phyloP scores from a whole-genome alignment of 1,140 invertebrate genomes.

The Rhyzopertha dominica region DNA sequence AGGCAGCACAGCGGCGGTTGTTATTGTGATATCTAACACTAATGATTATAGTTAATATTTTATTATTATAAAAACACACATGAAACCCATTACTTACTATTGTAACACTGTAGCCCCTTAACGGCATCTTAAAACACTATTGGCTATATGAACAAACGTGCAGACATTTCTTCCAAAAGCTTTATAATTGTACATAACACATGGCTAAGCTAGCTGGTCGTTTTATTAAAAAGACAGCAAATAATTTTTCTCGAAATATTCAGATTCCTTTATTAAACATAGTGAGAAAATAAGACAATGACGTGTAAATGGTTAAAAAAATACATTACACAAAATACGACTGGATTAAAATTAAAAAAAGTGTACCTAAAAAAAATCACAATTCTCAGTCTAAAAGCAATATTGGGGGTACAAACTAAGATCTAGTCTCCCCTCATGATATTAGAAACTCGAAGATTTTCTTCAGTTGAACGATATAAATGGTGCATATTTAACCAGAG shows the following conservation, averaged over 20 bases:
- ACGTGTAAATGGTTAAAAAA: background rate
- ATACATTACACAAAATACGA: background rate
- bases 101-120: background rate
- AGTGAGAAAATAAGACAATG: background rate
- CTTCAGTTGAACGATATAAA: background rate
- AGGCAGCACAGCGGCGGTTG: conserved; percentile 32
- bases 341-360: conserved; percentile 8
- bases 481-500: conserved; percentile 53
- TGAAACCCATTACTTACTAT: conserved; percentile 7
- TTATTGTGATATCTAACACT: conserved; percentile 17
- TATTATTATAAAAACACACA: conserved; percentile 10
- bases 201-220: conserved; percentile 14
- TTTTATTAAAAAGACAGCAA: too few relatives aligned
- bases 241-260: background rate
- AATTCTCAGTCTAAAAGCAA: conserved; percentile 4
- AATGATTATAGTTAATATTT: conserved; percentile 9
- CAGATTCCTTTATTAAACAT: background rate
- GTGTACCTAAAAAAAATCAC: conserved; percentile 7
- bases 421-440: conserved; percentile 1
- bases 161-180: conserved; percentile 2
- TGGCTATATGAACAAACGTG: conserved; percentile 8
- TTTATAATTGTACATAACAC: conserved; percentile 6
- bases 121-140: background rate
- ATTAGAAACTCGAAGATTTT: conserved; percentile 2
- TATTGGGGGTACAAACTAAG: conserved; percentile 5